A percentile compares a stretch with the other conserved stretches of the same genome.
Evolutionary conservation across 2,797 vertebrate species (phyloP).

Genomic region (Chaunax sp.): DNA sequence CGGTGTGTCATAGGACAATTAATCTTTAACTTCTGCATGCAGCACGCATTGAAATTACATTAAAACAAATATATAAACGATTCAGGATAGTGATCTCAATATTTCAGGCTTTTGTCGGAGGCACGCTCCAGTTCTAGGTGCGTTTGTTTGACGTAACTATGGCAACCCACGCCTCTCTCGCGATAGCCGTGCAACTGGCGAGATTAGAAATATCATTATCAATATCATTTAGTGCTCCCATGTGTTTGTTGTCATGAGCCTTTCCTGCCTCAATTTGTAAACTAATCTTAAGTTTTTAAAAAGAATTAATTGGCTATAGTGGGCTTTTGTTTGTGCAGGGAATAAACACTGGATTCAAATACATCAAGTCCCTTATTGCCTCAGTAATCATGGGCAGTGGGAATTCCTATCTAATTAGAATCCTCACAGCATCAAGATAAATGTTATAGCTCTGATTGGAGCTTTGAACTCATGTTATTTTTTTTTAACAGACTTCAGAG

Average conservation of each 20-base stretch:
- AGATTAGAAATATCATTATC: not conserved
- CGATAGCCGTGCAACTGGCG: slow-evolving; percentile 37
- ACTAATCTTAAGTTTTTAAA: slow-evolving; percentile 22
- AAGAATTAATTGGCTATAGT: slow-evolving; percentile 11
- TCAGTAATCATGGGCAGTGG: slow-evolving; percentile 68
- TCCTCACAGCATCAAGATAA: slow-evolving; percentile 60
- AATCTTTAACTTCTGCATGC: not conserved
- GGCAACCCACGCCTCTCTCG: slow-evolving; percentile 62
- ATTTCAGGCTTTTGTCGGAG: not conserved
- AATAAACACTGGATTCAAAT: slow-evolving; percentile 63
- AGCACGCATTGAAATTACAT: no score
- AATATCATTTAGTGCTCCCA: not conserved
- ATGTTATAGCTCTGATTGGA: slow-evolving; percentile 62
- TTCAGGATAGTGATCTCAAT: no score
- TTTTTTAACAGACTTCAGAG: slow-evolving; percentile 27
- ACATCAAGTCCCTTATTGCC: slow-evolving; percentile 58
- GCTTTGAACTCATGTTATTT: slow-evolving; percentile 49
- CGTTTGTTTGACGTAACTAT: slow-evolving; percentile 60
- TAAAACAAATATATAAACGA: no score
- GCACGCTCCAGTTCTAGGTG: not conserved
- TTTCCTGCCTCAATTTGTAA: slow-evolving; percentile 19
- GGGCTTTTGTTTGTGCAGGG: slow-evolving; percentile 49
- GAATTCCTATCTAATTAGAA: slow-evolving; percentile 75
- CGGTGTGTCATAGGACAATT: not conserved
- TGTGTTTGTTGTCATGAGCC: slow-evolving; percentile 3